These are phyloP conservation scores for Saguinus midas DNA, from an alignment of 2,113 vertebrate species.

Conservation along the genomic window DNA sequence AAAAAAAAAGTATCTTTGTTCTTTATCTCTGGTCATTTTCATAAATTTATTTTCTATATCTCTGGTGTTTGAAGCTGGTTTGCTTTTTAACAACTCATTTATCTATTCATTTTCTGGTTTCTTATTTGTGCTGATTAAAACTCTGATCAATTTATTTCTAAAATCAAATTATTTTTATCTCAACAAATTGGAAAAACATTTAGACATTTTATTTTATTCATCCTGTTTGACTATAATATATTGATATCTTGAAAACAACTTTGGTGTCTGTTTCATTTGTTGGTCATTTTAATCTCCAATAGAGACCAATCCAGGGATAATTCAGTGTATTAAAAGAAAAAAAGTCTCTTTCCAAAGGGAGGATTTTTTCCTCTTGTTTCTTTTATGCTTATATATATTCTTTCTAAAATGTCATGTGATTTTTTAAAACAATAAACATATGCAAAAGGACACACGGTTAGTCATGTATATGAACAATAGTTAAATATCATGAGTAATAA, in stretches of 20 bases:
- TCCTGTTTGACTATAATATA: not conserved
- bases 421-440: not conserved
- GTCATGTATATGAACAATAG: not conserved
- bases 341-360: not conserved
- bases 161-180: not conserved
- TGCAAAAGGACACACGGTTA: not conserved
- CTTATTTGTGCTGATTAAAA: not conserved
- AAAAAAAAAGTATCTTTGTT: not conserved
- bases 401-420: not conserved
- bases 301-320: not conserved
- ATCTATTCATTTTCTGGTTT: not conserved
- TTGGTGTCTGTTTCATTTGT: not conserved
- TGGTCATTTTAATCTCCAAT: not conserved
- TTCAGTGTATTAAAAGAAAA: not conserved
- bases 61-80: not conserved
- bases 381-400: not conserved
- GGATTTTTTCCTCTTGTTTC: not conserved
- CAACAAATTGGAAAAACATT: not conserved
- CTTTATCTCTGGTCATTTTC: not conserved
- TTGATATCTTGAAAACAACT: not conserved
- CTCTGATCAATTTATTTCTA: not conserved
- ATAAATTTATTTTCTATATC: slow-evolving; percentile 16
- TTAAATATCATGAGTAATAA: not conserved
- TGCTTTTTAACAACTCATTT: not conserved
- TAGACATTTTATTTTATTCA: not conserved